Percentiles rank a stretch among this genome's conserved stretches.
Evolutionary conservation across 2,113 vertebrate species (phyloP).

Genomic region (Cynopterus brachyotis): DNA sequence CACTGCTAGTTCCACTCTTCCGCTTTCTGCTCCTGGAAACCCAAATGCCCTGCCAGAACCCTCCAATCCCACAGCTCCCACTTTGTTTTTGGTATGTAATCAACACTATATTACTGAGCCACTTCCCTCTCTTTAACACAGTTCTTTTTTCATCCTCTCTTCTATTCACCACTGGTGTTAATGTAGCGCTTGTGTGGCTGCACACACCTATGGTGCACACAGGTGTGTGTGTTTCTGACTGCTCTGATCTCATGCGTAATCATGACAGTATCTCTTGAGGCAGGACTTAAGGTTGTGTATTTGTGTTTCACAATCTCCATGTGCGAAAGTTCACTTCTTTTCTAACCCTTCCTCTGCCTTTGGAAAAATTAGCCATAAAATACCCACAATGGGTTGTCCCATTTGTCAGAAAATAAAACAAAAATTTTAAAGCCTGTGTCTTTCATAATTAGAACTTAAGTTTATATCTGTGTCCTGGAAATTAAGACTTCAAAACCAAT

Average conservation of each 20-base stretch:
- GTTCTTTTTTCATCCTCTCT: background rate
- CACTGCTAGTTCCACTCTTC: background rate
- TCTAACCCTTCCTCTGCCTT: background rate
- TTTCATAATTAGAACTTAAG: slow-evolving; percentile 56
- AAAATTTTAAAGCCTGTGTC: background rate
- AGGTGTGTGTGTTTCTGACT: background rate
- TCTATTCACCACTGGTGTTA: background rate
- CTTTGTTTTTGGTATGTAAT: background rate
- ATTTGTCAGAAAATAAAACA: slow-evolving; percentile 42
- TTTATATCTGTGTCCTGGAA: slow-evolving; percentile 52
- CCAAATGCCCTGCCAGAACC: background rate
- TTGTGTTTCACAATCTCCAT: background rate
- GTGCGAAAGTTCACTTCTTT: slow-evolving; percentile 24
- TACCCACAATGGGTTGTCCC: slow-evolving; percentile 23
- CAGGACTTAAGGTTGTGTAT: background rate
- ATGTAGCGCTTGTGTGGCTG: background rate
- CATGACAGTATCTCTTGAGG: background rate
- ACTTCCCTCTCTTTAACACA: background rate
- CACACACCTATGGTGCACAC: background rate
- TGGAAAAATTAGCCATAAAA: slow-evolving; percentile 47
- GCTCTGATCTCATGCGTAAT: background rate
- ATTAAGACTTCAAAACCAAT: slow-evolving; percentile 58
- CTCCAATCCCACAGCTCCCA: background rate
- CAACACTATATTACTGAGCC: background rate
- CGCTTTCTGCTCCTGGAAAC: background rate